Evolutionary conservation across 2,888 invertebrate species (phyloP).

Genomic region (Creontiades dilutus): DNA sequence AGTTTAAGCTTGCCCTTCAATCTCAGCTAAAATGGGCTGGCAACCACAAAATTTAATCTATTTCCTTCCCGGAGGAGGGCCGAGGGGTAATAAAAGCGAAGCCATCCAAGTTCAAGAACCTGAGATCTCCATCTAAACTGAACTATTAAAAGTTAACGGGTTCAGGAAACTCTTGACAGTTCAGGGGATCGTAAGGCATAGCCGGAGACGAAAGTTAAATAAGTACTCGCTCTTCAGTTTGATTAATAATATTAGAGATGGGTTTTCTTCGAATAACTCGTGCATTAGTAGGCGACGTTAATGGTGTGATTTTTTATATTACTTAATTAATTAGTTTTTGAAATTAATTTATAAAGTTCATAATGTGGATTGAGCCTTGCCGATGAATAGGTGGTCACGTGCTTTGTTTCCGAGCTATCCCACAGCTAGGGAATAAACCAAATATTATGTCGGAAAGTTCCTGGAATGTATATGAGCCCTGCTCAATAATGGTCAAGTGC

Average conservation of each 20-base stretch:
- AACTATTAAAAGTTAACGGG: conserved; percentile 28
- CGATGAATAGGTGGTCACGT: too few species aligned
- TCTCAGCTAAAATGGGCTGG: not conserved
- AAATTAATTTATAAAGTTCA: too few species aligned
- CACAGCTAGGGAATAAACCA: too few species aligned
- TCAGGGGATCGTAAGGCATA: not conserved
- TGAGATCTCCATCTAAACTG: conserved; percentile 16
- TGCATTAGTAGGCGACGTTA: too few species aligned
- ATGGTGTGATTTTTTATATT: too few species aligned
- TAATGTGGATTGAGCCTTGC: too few species aligned
- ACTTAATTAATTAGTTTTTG: too few species aligned
- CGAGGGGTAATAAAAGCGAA: not conserved
- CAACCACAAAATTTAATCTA: conserved; percentile 6
- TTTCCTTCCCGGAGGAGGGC: not conserved
- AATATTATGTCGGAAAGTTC: too few species aligned
- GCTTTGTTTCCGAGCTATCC: too few species aligned
- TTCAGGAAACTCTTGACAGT: not conserved
- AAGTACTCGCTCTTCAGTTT: not conserved
- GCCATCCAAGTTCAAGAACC: not conserved
- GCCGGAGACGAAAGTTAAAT: not conserved
- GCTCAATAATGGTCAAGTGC: too few species aligned
- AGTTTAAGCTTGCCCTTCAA: not conserved
- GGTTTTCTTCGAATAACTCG: too few species aligned
- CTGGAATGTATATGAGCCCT: too few species aligned
- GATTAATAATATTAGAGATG: not conserved